Evolutionary conservation across 2,113 vertebrate genomes (phyloP).

Genomic region (Chionodraco myersi): DNA sequence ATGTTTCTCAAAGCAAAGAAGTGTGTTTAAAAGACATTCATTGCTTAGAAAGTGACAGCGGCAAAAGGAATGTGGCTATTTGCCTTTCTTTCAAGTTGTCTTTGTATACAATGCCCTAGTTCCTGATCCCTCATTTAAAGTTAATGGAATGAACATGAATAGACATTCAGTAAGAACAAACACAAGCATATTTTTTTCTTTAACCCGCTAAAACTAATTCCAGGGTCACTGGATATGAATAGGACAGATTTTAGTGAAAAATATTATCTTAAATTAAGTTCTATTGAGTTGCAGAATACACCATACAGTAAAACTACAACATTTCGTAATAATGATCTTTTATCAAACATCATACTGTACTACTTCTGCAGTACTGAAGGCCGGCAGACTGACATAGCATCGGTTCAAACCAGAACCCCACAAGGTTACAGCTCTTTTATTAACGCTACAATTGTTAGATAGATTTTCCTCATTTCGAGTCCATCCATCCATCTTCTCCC

Average conservation of each 20-base stretch:
- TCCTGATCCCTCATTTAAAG: conserved; percentile 1
- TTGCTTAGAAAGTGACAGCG: conserved; percentile 4
- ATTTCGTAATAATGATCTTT: not conserved
- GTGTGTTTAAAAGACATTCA: conserved; percentile 27
- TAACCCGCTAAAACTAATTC: not conserved
- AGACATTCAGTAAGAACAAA: not conserved
- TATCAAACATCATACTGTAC: not conserved
- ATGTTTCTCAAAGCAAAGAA: conserved; percentile 18
- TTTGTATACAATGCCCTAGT: not conserved
- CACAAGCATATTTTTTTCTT: not conserved
- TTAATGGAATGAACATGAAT: not conserved
- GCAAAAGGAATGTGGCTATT: conserved; percentile 10
- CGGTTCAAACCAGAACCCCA: too few species aligned
- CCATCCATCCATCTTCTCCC: too few species aligned
- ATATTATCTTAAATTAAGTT: not conserved
- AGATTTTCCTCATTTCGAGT: too few species aligned
- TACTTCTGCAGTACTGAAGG: too few species aligned
- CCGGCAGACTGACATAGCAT: too few species aligned
- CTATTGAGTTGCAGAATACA: not conserved
- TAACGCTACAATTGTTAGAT: too few species aligned
- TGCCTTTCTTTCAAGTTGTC: not conserved
- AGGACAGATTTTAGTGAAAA: not conserved
- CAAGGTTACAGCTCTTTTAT: too few species aligned
- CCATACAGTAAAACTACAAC: not conserved
- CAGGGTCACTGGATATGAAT: not conserved